Conservation (phyloP, 2,797 vertebrate genomes). For the Chelidonichthys spinosus region DNA sequence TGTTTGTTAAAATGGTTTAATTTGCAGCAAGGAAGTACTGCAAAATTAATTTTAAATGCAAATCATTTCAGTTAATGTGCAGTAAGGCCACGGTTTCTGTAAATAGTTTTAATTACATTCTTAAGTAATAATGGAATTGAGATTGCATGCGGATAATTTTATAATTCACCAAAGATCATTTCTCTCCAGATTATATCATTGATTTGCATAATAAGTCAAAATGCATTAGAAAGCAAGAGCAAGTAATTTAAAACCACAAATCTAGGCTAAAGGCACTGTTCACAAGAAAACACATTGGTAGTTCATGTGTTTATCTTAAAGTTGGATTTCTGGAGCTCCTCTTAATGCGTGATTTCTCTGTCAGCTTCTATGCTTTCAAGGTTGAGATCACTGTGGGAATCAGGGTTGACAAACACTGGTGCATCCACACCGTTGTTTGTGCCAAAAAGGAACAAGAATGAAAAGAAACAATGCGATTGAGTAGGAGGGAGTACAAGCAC, state of each 20-base stretch:
- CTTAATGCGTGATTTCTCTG: constrained; percentile 3
- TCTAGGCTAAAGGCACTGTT: constrained; percentile 3
- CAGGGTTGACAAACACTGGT: constrained; percentile 28
- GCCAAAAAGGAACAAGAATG: constrained; percentile 7
- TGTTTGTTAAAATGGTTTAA: constrained; percentile 14
- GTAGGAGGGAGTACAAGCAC: constrained; percentile 31
- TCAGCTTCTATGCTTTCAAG: constrained; percentile 30
- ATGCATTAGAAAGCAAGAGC: constrained; percentile 12
- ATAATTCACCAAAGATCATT: constrained; percentile 32
- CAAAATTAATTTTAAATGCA: constrained; percentile 15
- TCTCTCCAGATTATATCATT: constrained; percentile 35
- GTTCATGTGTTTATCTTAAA: background rate
- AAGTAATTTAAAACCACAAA: constrained; percentile 16
- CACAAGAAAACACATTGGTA: background rate
- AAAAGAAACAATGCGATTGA: constrained; percentile 28
- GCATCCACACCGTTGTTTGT: constrained; percentile 11
- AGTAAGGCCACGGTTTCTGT: constrained; percentile 19
- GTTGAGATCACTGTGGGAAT: constrained; percentile 39
- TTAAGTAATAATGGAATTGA: constrained; percentile 39
- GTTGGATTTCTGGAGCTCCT: constrained; percentile 5
- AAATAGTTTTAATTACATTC: constrained; percentile 47
- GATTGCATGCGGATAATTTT: constrained; percentile 58
- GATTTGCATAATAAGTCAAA: constrained; percentile 52
- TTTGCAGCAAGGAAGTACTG: background rate
- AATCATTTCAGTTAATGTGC: constrained; percentile 16